Conservation (phyloP, 64 coral and sea anemone genomes). For the Stylophora pistillata region DNA sequence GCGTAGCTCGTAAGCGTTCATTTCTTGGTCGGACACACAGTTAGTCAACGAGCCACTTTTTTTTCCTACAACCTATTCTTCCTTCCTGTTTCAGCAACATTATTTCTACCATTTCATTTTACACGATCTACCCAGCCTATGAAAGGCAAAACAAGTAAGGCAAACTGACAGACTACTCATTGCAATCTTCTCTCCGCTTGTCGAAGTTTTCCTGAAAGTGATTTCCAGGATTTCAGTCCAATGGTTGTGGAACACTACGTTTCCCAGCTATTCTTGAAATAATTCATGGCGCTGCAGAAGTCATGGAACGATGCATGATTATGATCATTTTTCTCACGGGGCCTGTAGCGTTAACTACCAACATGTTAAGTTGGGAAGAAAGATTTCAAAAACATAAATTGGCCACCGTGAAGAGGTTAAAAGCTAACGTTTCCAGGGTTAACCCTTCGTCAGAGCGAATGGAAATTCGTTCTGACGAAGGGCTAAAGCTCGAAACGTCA, state of each 20-base stretch:
- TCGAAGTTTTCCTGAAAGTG: background rate
- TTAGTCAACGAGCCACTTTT: background rate
- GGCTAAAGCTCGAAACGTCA: too few relatives aligned
- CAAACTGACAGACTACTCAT: background rate
- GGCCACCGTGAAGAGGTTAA: too few relatives aligned
- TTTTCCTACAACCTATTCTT: background rate
- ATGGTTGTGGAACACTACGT: background rate
- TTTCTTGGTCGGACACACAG: background rate
- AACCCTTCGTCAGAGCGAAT: too few relatives aligned
- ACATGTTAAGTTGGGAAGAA: too few relatives aligned
- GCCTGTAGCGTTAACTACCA: too few relatives aligned
- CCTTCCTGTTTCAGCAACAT: background rate
- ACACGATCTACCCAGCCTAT: background rate
- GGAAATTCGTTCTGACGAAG: too few relatives aligned
- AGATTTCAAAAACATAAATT: too few relatives aligned
- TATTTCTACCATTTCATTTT: too few relatives aligned
- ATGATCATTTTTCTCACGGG: background rate
- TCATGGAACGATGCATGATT: background rate
- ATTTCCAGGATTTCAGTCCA: background rate
- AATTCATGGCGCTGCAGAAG: conserved; percentile 6
- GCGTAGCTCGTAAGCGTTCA: background rate
- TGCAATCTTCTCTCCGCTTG: conserved; percentile 9
- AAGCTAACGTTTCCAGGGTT: too few relatives aligned
- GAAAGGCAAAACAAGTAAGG: background rate
- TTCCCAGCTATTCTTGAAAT: background rate